A percentile compares a stretch with the other conserved stretches of the same genome.
phyloP scores from a whole-genome alignment of 2,797 vertebrate species.

The Triplophysa yarkandensis region DNA sequence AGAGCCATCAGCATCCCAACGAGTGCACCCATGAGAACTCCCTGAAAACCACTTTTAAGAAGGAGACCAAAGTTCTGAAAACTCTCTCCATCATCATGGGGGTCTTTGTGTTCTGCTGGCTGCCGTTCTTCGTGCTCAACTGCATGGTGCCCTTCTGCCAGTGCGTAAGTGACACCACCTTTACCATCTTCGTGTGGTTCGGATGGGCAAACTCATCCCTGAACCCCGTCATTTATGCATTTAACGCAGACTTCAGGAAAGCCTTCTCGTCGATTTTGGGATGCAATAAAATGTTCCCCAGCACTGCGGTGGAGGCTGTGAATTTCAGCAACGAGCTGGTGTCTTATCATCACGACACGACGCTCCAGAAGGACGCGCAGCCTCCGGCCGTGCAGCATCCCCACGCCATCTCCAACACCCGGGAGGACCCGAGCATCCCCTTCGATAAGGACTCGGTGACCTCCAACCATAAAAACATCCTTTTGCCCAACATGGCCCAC shows the following conservation, averaged over 20 bases:
- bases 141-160: constrained; percentile 67
- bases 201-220: constrained; percentile 76
- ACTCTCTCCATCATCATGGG: constrained; percentile 72
- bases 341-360: constrained; percentile 70
- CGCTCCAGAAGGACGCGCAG: constrained; percentile 64
- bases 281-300: constrained; percentile 63
- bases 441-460: constrained; percentile 62
- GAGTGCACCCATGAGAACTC: constrained; percentile 68
- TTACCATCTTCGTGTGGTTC: constrained; percentile 70
- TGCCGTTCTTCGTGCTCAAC: constrained; percentile 76
- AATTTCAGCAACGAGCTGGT: constrained; percentile 71
- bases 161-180: constrained; percentile 67
- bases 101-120: constrained; percentile 71
- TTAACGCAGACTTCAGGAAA: constrained; percentile 71
- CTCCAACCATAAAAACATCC: constrained; percentile 59
- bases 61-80: constrained; percentile 81
- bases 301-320: constrained; percentile 58
- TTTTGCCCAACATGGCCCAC: constrained; percentile 63
- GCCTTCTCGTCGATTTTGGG: constrained; percentile 71
- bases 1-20: constrained; percentile 58
- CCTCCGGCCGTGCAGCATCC: constrained; percentile 60
- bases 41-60: constrained; percentile 77
- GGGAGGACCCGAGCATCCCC: constrained; percentile 49
- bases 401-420: constrained; percentile 25
- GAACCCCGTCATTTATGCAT: constrained; percentile 72